Conservation (phyloP, 2,888 invertebrate species). For the Scaptomyza polygonia region DNA sequence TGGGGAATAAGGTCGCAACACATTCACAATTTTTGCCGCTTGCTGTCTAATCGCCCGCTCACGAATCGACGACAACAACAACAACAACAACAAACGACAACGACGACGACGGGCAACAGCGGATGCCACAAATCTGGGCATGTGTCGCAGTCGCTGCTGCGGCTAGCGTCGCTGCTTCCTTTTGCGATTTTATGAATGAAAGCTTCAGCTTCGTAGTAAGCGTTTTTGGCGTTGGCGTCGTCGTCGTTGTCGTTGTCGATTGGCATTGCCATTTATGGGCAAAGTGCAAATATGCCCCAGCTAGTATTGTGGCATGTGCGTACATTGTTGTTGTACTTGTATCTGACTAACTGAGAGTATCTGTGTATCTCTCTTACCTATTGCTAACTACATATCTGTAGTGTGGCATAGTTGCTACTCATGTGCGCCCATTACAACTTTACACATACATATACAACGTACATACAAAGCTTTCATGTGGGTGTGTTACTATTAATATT, state of each 20-base stretch:
- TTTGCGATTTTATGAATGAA: conserved; percentile 78
- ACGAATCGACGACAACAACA: conserved; percentile 58
- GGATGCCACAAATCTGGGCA: conserved; percentile 79
- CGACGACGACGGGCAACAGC: conserved; percentile 39
- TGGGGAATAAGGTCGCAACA: conserved; percentile 44
- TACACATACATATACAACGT: conserved; percentile 1
- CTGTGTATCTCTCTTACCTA: conserved; percentile 26
- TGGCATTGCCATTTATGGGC: conserved; percentile 75
- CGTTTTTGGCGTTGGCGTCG: conserved; percentile 56
- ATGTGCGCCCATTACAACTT: conserved; percentile 46
- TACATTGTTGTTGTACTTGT: conserved; percentile 27
- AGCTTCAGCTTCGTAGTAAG: conserved; percentile 63
- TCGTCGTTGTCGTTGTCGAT: conserved; percentile 35
- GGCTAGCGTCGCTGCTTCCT: conserved; percentile 63
- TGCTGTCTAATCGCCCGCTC: conserved; percentile 69
- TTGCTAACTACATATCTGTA: conserved; percentile 33
- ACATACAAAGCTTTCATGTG: conserved; percentile 9
- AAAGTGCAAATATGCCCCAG: conserved; percentile 68
- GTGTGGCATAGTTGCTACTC: conserved; percentile 31
- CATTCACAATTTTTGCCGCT: conserved; percentile 25
- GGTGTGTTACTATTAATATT: conserved; percentile 18
- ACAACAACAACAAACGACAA: too few relatives aligned
- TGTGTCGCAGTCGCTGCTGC: conserved; percentile 55
- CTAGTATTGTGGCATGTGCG: conserved; percentile 49
- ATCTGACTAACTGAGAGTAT: conserved; percentile 10